Percentiles rank a stretch among this genome's conserved stretches.
phyloP scores from a whole-genome alignment of 2,113 vertebrate species.

The Dicrurus megarhynchus region DNA sequence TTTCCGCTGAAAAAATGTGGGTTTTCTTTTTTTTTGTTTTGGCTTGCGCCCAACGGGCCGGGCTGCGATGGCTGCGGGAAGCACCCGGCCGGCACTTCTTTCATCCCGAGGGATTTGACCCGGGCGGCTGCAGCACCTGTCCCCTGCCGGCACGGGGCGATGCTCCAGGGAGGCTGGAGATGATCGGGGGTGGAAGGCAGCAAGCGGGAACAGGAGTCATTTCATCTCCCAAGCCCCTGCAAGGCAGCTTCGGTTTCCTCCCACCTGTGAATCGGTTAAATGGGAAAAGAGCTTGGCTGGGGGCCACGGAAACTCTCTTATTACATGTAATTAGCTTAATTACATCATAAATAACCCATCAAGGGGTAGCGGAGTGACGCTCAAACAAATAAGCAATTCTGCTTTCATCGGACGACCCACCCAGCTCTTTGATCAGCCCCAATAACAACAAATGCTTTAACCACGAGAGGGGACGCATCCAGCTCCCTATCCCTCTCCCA shows the following conservation, averaged over 20 bases:
- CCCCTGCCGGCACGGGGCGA: not conserved
- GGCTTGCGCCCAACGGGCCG: not conserved
- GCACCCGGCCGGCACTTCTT: not conserved
- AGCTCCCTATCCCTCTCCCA: not conserved
- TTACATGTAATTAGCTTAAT: conserved; percentile 75
- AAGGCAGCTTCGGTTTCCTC: conserved; percentile 43
- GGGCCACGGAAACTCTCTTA: conserved; percentile 66
- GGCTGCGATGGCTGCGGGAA: not conserved
- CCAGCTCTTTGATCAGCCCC: conserved; percentile 52
- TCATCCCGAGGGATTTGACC: not conserved
- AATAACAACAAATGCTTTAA: conserved; percentile 40
- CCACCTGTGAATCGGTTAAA: conserved; percentile 71
- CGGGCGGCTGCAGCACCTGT: not conserved
- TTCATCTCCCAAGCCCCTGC: conserved; percentile 14
- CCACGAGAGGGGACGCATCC: not conserved
- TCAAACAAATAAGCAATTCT: conserved; percentile 70
- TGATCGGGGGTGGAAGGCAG: not conserved
- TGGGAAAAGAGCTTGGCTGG: conserved; percentile 68
- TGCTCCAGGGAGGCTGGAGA: not conserved
- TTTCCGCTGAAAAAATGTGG: not conserved
- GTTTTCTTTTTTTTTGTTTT: not conserved
- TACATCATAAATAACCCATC: conserved; percentile 74
- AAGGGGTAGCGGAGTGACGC: conserved; percentile 65
- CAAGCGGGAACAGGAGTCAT: not conserved
- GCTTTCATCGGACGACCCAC: conserved; percentile 45